Evolutionary conservation across 2,888 invertebrate genomes (phyloP).

Genomic region (Clivina fossor): DNA sequence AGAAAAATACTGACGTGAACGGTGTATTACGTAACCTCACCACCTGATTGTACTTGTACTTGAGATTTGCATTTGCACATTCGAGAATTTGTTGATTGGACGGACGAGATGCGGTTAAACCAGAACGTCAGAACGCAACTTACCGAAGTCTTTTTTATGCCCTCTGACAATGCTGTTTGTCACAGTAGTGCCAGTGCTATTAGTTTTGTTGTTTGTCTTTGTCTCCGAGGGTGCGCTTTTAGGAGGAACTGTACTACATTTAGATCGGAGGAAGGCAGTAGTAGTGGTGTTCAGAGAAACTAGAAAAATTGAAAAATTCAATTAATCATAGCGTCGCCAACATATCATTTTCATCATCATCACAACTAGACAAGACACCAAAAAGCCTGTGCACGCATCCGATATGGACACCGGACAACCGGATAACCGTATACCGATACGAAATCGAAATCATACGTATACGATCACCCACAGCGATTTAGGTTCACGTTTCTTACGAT

Average conservation of each 20-base stretch:
- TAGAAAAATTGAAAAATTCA: constrained; percentile 59
- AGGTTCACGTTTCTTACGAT: too few species aligned
- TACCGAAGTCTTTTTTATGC: constrained; percentile 24
- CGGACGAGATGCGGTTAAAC: constrained; percentile 15
- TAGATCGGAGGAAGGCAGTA: constrained; percentile 71
- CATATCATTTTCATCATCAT: too few species aligned
- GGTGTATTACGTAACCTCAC: too few species aligned
- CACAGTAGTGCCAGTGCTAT: constrained; percentile 26
- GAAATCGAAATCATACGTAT: too few species aligned
- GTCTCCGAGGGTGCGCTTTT: constrained; percentile 51
- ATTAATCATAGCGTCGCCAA: constrained; percentile 34
- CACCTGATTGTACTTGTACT: too few species aligned
- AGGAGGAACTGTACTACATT: constrained; percentile 64
- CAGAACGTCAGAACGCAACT: constrained; percentile 17
- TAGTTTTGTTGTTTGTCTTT: constrained; percentile 49
- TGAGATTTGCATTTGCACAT: too few species aligned
- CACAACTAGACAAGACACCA: constrained; percentile 16
- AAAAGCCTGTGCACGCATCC: constrained; percentile 20
- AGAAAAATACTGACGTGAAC: too few species aligned
- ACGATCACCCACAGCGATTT: too few species aligned
- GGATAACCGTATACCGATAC: too few species aligned
- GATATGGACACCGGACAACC: background rate
- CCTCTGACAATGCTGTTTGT: constrained; percentile 24
- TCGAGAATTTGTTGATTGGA: too few species aligned
- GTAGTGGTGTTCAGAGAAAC: constrained; percentile 75